Evolutionary conservation across 30 jellyfish, hydroid and myxozoan species (phyloP).

Genomic region (Turritopsis rubra): DNA sequence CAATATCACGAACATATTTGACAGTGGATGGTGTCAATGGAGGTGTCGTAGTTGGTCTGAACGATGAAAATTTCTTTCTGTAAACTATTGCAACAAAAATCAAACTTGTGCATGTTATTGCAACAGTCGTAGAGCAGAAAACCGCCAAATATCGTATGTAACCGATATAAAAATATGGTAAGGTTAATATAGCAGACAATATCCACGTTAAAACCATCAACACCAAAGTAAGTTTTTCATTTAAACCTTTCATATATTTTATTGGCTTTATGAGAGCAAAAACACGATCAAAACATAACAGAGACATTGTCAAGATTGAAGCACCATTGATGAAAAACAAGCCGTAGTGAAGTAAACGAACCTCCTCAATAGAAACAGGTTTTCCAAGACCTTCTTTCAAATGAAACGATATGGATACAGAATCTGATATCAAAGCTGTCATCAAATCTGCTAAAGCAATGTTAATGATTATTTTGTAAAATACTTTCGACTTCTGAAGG

Average conservation of each 20-base stretch:
- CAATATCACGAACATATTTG: background rate
- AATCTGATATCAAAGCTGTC: conserved; percentile 27
- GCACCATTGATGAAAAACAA: conserved; percentile 33
- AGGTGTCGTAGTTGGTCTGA: background rate
- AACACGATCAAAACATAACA: conserved; percentile 34
- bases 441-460: conserved; percentile 31
- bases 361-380: background rate
- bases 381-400: conserved; percentile 10
- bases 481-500: background rate
- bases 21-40: background rate
- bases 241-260: conserved; percentile 20
- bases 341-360: conserved; percentile 1
- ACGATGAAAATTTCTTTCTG: background rate
- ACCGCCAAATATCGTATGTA: conserved; percentile 29
- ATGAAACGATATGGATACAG: conserved; percentile 30
- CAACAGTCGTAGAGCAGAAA: conserved; percentile 30
- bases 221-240: background rate
- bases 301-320: conserved; percentile 28
- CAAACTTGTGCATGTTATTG: conserved; percentile 4
- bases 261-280: conserved; percentile 26
- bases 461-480: conserved; percentile 23
- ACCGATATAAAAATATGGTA: conserved; percentile 19
- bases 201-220: conserved; percentile 21
- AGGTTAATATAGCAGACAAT: conserved; percentile 8
- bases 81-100: conserved; percentile 1